Evolutionary conservation across 2,888 invertebrate species (phyloP), one percentile per base, ranked within the genome.

Genomic region (Phoronis australis): DNA sequence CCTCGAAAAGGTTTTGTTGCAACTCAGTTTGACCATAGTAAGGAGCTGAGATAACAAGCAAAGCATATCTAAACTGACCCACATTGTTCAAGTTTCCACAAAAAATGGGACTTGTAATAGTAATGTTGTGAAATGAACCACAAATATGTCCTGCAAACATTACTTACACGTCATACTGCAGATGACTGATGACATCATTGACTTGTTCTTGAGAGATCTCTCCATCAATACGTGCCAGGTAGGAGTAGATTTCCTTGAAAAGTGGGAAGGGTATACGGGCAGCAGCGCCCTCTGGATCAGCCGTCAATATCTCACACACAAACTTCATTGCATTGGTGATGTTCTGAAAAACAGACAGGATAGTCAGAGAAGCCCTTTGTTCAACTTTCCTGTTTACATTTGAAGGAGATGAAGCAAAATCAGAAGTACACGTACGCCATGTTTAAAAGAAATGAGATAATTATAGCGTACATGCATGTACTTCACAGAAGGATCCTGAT

Each of bases 271-370:
- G 83, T 38, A 91, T 84, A 61, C 86, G 84, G 0, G 88, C 85
- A 0, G 87, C 85, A 0, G 88, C 89, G 1, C 90, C 90, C 50
- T 90, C 90, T 0, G 89, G 87, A 66, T 90, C 90, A 55, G 86
- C 85, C 0, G 89, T 88, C 45, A 90, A 78, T 0, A 88, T 81
- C 69, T 90, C 88, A 71, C 90, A 91, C 21, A 90, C 80, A 55
- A 87, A 80, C 40, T 84, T 83, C 87, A 90, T 87, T 0, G 89
- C 87, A 66, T 86, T 84, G 2, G 85, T 84, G 18, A 89, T 79
- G 63, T 83, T 85, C 85, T 86, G 83, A 27, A 55, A 59, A 41
- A 39, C 22, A 27, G 24, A 48, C n/a, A n/a, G n/a, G n/a, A n/a
- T n/a, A n/a, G n/a, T n/a, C n/a, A n/a, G n/a, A n/a, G n/a, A n/a